Evolutionary conservation across 53 echinoderm and acorn worm genomes (phyloP).

Genomic region (Paelopatides confundens): DNA sequence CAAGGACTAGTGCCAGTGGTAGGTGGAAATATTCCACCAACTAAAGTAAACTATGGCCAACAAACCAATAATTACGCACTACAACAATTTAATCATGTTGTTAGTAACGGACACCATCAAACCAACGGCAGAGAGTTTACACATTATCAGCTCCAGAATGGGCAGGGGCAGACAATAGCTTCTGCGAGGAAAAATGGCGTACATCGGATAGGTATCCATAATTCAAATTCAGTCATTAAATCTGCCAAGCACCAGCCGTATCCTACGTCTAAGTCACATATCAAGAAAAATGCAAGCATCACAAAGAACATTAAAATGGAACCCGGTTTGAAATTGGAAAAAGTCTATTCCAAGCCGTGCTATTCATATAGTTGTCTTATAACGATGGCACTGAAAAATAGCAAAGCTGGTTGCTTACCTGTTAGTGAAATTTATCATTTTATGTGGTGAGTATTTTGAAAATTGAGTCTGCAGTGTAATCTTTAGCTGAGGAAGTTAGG

Average conservation of each 20-base stretch:
- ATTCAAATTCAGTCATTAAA: slow-evolving; percentile 48
- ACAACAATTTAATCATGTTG: slow-evolving; percentile 15
- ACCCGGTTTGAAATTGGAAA: slow-evolving; percentile 61
- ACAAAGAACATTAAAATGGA: slow-evolving; percentile 67
- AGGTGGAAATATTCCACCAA: neutral
- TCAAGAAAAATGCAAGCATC: slow-evolving; percentile 33
- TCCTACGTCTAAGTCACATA: slow-evolving; percentile 52
- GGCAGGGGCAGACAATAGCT: slow-evolving; percentile 19
- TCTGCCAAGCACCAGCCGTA: slow-evolving; percentile 52
- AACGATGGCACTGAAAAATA: slow-evolving; percentile 97
- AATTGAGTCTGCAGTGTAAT: neutral
- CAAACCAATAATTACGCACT: slow-evolving; percentile 10
- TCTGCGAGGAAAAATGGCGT: slow-evolving; percentile 16
- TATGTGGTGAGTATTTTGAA: slow-evolving; percentile 88
- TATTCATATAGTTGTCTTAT: slow-evolving; percentile 99
- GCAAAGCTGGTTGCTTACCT: slow-evolving; percentile 93
- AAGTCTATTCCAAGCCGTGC: slow-evolving; percentile 90
- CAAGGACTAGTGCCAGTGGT: no score
- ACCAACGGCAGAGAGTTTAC: slow-evolving; percentile 2
- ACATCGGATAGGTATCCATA: slow-evolving; percentile 37
- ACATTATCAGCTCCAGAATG: slow-evolving; percentile 27
- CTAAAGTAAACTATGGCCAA: neutral
- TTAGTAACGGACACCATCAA: slow-evolving; percentile 19
- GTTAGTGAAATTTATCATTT: slow-evolving; percentile 99
- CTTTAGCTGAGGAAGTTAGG: no score